Percentiles rank a stretch among this genome's conserved stretches.
phyloP scores from a whole-genome alignment of 2,797 vertebrate species.

The Hylomyscus alleni region DNA sequence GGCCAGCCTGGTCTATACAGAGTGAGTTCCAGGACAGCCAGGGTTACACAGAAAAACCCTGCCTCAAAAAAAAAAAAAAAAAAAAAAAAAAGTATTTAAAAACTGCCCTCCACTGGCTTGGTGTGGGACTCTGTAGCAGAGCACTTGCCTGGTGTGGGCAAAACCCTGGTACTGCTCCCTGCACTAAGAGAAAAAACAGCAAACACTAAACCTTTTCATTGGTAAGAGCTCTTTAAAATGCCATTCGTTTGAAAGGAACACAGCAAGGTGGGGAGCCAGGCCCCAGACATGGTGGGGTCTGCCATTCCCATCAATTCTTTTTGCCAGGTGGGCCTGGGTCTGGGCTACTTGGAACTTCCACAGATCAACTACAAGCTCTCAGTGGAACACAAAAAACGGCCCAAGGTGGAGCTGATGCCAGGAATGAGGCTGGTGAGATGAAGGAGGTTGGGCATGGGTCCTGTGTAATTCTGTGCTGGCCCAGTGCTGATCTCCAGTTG shows the following conservation, averaged over 20 bases:
- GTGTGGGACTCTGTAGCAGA: neutral
- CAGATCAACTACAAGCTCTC: constrained; percentile 99
- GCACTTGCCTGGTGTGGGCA: neutral
- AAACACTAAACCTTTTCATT: neutral
- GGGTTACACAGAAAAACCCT: neutral
- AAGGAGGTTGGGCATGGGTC: accelerated
- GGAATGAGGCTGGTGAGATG: constrained; percentile 94
- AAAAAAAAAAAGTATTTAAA: neutral
- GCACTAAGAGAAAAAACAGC: neutral
- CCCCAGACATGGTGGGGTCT: neutral
- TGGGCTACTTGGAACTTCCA: constrained; percentile 98
- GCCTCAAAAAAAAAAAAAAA: neutral
- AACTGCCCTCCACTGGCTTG: neutral
- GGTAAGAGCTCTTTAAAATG: neutral
- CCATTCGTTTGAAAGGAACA: neutral
- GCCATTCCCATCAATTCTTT: neutral
- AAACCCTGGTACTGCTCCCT: neutral
- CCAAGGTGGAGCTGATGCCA: constrained; percentile 95
- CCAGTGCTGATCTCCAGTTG: neutral
- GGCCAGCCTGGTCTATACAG: neutral
- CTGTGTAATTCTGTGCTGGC: accelerated
- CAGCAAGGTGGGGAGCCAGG: neutral
- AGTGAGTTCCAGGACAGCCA: neutral
- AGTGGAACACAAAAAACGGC: constrained; percentile 96
- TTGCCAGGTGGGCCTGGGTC: constrained; percentile 95